Evolutionary conservation across 2,888 invertebrate species (phyloP).

Genomic region (Atrina japonica): DNA sequence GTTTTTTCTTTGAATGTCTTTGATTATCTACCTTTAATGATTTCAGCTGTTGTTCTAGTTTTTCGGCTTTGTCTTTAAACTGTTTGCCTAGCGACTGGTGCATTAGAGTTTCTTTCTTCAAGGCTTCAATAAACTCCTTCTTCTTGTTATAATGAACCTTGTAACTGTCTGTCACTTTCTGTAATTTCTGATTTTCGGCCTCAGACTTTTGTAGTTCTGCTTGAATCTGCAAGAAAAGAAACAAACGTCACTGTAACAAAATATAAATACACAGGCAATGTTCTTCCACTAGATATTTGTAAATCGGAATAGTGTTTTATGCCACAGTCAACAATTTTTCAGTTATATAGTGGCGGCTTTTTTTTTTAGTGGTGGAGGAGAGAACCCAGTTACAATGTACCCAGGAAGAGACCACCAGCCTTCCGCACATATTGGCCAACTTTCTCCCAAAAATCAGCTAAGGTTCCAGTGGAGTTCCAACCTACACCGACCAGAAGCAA

Average conservation of each 20-base stretch:
- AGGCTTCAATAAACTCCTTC: constrained; percentile 56
- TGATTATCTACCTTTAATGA: constrained; percentile 8
- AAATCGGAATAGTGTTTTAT: not conserved
- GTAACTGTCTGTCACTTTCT: constrained; percentile 51
- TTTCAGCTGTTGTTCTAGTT: constrained; percentile 26
- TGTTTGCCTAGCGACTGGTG: constrained; percentile 38
- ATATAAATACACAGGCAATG: not conserved
- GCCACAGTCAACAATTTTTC: too few species aligned
- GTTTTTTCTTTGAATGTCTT: too few species aligned
- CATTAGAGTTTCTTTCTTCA: constrained; percentile 43
- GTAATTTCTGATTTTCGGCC: constrained; percentile 44
- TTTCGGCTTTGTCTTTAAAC: constrained; percentile 43
- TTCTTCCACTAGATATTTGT: too few species aligned
- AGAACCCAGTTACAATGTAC: too few species aligned
- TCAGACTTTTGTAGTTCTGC: constrained; percentile 45
- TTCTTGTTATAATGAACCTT: constrained; percentile 59
- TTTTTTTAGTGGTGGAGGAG: too few species aligned
- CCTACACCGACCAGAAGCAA: too few species aligned
- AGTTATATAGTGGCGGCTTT: too few species aligned
- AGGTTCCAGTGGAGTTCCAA: too few species aligned
- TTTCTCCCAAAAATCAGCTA: too few species aligned
- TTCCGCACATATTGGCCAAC: too few species aligned
- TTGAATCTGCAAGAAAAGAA: constrained; percentile 44
- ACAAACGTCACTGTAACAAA: not conserved
- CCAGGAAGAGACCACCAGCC: too few species aligned